A percentile compares a stretch with the other conserved stretches of the same genome.
These are phyloP conservation scores for Suricata suricatta DNA, from an alignment of 2,113 vertebrate species.

Conservation along the genomic window DNA sequence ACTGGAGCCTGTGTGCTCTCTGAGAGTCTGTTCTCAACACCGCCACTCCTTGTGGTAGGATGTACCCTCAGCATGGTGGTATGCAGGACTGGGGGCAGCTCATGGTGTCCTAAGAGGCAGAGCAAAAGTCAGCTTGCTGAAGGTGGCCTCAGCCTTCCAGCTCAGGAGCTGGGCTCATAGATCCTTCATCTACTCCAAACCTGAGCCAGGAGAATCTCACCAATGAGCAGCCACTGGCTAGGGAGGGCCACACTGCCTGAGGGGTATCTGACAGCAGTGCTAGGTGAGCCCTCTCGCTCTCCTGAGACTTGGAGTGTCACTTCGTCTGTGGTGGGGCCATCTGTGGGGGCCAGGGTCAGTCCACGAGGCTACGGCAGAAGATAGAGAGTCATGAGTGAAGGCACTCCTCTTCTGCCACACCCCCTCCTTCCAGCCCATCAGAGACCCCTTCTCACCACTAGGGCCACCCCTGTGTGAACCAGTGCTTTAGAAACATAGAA, in stretches of 20 bases:
- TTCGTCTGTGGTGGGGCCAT: constrained; percentile 92
- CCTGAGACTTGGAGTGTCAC: constrained; percentile 92
- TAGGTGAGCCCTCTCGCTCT: constrained; percentile 94
- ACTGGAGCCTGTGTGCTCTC: constrained; percentile 65
- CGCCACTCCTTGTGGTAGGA: constrained; percentile 85
- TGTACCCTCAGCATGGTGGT: constrained; percentile 95
- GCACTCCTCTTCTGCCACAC: neutral
- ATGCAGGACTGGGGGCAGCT: constrained; percentile 93
- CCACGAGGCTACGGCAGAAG: constrained; percentile 90
- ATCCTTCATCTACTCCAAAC: neutral
- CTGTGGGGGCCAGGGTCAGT: constrained; percentile 89
- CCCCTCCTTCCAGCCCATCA: neutral
- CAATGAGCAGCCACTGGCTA: constrained; percentile 97
- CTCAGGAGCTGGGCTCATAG: neutral
- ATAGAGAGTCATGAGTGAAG: neutral
- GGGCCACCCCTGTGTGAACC: constrained; percentile 93
- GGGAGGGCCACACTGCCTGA: constrained; percentile 88
- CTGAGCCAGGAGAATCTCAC: constrained; percentile 78
- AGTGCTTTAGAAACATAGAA: constrained; percentile 95
- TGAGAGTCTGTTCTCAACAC: constrained; percentile 77
- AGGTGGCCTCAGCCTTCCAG: neutral
- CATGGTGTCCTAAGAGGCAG: constrained; percentile 90
- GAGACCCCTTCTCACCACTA: constrained; percentile 83
- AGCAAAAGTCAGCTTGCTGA: neutral
- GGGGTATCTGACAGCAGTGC: constrained; percentile 93